Percentiles rank a stretch among this genome's conserved stretches.
Evolutionary conservation across 2,888 invertebrate genomes (phyloP).

Genomic region (Ischnus inquisitorius): DNA sequence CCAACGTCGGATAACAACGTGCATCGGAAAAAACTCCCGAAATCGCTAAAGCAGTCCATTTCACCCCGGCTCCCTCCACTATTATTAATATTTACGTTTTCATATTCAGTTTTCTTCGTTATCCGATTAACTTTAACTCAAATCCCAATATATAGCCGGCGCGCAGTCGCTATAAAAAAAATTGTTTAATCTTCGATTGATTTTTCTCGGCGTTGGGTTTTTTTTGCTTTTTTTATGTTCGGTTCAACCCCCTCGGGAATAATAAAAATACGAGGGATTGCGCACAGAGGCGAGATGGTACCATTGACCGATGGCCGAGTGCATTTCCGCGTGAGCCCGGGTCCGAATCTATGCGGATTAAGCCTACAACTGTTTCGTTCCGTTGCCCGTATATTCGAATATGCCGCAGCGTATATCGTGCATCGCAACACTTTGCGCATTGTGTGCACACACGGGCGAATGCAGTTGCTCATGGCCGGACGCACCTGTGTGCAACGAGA

Average conservation of each 20-base stretch:
- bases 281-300: constrained; percentile 53
- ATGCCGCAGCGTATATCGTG: neutral
- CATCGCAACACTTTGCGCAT: neutral
- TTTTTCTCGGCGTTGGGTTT: neutral
- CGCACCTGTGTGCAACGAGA: neutral
- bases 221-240: neutral
- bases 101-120: too few species aligned
- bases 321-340: constrained; percentile 76
- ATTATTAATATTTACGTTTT: too few species aligned
- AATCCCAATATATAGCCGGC: too few species aligned
- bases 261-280: constrained; percentile 4
- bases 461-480: constrained; percentile 1
- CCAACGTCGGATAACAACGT: too few species aligned
- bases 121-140: too few species aligned
- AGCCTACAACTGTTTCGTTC: constrained; percentile 68
- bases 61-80: too few species aligned
- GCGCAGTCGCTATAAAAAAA: neutral
- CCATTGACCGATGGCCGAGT: constrained; percentile 71
- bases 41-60: too few species aligned
- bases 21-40: too few species aligned
- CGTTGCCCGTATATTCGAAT: constrained; percentile 18
- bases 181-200: neutral
- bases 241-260: neutral
- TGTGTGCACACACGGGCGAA: constrained; percentile 23
- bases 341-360: constrained; percentile 74